phyloP scores from a whole-genome alignment of 2,113 vertebrate species.

The Lamprologus speciosus region DNA sequence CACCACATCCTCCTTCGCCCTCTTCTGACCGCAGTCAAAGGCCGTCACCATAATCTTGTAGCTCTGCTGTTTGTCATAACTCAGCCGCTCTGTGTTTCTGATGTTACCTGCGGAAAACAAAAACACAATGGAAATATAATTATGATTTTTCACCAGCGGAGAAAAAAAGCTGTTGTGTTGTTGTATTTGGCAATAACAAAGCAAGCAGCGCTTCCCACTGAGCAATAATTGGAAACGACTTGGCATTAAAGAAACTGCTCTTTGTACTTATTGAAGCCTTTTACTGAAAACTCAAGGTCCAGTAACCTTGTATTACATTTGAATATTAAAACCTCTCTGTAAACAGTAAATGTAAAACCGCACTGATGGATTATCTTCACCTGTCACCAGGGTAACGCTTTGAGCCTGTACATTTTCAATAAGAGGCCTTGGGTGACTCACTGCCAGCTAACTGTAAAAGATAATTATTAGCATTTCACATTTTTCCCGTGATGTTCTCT shows the following conservation, averaged over 20 bases:
- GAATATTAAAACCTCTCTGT: background rate
- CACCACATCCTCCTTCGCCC: slow-evolving; percentile 78
- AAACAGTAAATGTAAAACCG: background rate
- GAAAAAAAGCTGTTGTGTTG: background rate
- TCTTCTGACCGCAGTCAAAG: slow-evolving; percentile 93
- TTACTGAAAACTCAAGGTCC: background rate
- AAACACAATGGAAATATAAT: background rate
- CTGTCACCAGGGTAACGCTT: background rate
- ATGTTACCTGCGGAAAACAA: slow-evolving; percentile 80
- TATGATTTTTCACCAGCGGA: background rate
- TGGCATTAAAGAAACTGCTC: background rate
- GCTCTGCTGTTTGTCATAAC: slow-evolving; percentile 85
- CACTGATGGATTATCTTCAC: background rate
- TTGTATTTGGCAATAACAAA: background rate
- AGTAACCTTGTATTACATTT: background rate
- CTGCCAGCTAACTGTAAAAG: background rate
- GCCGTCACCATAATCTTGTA: slow-evolving; percentile 92
- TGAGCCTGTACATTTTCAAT: background rate
- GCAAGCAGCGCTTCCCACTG: background rate
- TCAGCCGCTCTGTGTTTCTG: slow-evolving; percentile 91
- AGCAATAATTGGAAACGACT: slow-evolving; percentile 13
- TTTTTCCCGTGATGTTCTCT: background rate
- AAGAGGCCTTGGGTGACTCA: background rate
- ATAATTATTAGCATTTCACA: background rate
- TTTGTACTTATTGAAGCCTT: background rate